These are phyloP conservation scores for Pollimyrus isidori DNA, from an alignment of 2,113 vertebrate species.

Conservation along the genomic window DNA sequence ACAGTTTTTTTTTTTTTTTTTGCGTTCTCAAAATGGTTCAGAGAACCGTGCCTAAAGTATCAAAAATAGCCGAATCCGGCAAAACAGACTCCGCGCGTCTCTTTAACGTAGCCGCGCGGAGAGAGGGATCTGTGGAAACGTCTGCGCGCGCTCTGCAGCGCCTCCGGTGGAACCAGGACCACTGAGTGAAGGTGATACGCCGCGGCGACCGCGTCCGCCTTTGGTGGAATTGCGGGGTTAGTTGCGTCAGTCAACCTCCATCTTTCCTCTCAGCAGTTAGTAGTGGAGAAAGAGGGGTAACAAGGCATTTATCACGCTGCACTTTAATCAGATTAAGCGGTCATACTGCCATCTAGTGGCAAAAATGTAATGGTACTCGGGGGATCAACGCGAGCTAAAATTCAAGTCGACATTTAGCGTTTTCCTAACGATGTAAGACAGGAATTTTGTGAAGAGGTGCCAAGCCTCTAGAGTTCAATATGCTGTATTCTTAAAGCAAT, in stretches of 20 bases:
- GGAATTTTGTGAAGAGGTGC: background rate
- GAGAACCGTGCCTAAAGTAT: no score
- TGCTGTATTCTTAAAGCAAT: background rate
- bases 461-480: background rate
- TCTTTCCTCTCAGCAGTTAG: background rate
- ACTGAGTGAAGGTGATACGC: no score
- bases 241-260: background rate
- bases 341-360: conserved; percentile 9
- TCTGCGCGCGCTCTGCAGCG: no score
- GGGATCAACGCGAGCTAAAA: background rate
- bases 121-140: no score
- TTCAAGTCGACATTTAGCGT: background rate
- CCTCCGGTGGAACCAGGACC: no score
- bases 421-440: background rate
- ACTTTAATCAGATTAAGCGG: background rate
- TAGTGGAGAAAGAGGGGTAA: background rate
- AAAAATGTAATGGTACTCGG: background rate
- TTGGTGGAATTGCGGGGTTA: background rate
- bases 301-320: background rate
- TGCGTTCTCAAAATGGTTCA: no score
- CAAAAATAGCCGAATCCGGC: background rate
- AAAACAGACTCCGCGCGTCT: background rate
- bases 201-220: no score
- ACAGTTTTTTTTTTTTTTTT: no score
- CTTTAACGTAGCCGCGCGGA: background rate